These are phyloP conservation scores for Myripristis murdjan DNA, from an alignment of 2,797 vertebrate species.

Conservation along the genomic window DNA sequence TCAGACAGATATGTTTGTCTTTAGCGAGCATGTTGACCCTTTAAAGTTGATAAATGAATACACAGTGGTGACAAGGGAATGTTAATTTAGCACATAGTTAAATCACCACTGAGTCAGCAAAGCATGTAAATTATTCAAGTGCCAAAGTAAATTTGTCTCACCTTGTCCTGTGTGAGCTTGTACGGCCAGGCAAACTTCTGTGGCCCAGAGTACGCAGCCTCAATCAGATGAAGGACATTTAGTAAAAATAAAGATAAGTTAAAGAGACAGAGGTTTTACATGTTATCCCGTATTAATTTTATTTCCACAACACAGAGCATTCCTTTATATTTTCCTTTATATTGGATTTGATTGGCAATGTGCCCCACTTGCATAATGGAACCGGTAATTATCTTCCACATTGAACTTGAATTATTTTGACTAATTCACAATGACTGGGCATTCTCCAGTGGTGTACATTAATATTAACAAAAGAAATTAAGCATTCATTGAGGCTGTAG, in stretches of 20 bases:
- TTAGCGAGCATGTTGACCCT: slow-evolving; percentile 2
- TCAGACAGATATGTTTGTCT: not conserved
- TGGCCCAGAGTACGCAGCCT: not conserved
- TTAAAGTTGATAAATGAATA: slow-evolving; percentile 21
- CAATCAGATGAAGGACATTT: no score
- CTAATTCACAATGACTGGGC: no score
- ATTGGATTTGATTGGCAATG: no score
- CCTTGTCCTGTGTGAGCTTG: slow-evolving; percentile 10
- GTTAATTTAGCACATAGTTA: slow-evolving; percentile 1
- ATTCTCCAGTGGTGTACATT: no score
- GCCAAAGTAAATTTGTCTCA: not conserved
- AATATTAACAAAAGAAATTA: no score
- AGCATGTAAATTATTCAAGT: not conserved
- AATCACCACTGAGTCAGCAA: not conserved
- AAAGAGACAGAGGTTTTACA: not conserved
- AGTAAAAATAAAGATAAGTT: no score
- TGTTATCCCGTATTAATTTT: not conserved
- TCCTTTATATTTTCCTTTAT: not conserved
- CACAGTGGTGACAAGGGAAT: not conserved
- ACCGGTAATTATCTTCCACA: no score
- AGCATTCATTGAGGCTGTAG: no score
- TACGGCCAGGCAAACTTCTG: not conserved
- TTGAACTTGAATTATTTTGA: no score
- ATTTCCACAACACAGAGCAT: not conserved
- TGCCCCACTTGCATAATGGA: no score